These are phyloP conservation scores for Gadus macrocephalus DNA, from an alignment of 2,113 vertebrate species.

Conservation along the genomic window DNA sequence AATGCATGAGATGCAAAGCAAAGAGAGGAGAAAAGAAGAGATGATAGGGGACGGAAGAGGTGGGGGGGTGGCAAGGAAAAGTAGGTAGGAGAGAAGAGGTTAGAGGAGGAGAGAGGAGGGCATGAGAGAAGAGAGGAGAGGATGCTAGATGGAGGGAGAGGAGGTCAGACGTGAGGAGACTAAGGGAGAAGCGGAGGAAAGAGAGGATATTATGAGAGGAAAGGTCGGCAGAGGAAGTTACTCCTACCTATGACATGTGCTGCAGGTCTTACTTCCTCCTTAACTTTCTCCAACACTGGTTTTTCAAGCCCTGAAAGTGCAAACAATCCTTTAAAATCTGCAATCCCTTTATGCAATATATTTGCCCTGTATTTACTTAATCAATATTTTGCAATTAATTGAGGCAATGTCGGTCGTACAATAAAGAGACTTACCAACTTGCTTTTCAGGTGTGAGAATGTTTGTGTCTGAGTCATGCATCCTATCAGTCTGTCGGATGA, in stretches of 20 bases:
- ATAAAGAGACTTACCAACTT: constrained; percentile 54
- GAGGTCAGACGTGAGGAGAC: not conserved
- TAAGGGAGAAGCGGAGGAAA: not conserved
- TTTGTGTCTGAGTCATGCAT: constrained; percentile 5
- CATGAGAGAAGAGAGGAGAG: not conserved
- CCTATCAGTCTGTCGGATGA: constrained; percentile 35
- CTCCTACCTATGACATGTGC: constrained; percentile 70
- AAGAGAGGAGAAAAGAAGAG: too few species aligned
- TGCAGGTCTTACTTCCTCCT: constrained; percentile 28
- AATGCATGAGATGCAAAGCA: too few species aligned
- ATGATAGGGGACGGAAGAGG: not conserved
- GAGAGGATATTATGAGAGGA: not conserved
- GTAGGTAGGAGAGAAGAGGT: not conserved
- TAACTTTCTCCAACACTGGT: not conserved
- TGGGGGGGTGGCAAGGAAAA: not conserved
- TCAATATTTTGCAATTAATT: not conserved
- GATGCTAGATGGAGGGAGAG: not conserved
- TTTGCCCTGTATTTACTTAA: not conserved
- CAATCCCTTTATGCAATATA: not conserved
- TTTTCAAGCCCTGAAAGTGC: constrained; percentile 43
- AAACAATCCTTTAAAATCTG: not conserved
- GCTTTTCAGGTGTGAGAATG: constrained; percentile 38
- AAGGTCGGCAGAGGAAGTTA: not conserved
- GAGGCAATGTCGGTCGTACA: too few species aligned
- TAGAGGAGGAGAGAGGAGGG: not conserved